A percentile compares a stretch with the other conserved stretches of the same genome.
These are phyloP conservation scores for Bimastos eiseni DNA, from an alignment of 2,888 invertebrate genomes.

Conservation along the genomic window DNA sequence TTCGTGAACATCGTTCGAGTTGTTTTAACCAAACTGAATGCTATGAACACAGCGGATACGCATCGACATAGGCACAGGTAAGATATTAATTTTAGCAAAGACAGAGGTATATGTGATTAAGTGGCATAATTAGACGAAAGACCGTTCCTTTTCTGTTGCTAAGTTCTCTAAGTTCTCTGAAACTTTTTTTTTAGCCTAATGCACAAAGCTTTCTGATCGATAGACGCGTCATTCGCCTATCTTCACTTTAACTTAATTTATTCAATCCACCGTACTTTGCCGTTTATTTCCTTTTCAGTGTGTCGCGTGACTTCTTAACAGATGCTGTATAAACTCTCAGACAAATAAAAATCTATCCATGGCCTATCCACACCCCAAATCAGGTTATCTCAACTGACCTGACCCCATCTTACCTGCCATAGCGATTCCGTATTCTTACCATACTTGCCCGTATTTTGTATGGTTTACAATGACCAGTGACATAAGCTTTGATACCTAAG, in stretches of 20 bases:
- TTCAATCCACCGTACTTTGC: not conserved
- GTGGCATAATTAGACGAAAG: not conserved
- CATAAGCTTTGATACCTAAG: not conserved
- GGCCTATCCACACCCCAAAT: too few species aligned
- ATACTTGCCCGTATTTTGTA: not conserved
- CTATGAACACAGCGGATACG: slow-evolving; percentile 69
- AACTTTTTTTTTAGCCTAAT: not conserved
- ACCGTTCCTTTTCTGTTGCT: not conserved
- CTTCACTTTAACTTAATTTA: not conserved
- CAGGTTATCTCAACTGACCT: not conserved
- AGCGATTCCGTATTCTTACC: not conserved
- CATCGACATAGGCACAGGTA: slow-evolving; percentile 70
- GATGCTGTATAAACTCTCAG: not conserved
- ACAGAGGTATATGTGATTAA: not conserved
- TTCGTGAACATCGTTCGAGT: slow-evolving; percentile 72
- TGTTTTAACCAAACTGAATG: slow-evolving; percentile 64
- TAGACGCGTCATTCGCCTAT: not conserved
- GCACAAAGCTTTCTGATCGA: not conserved
- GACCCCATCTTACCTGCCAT: not conserved
- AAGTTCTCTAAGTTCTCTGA: not conserved
- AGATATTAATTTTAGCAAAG: not conserved
- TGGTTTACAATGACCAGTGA: not conserved
- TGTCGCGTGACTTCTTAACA: not conserved
- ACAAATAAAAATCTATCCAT: not conserved
- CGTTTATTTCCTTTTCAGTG: not conserved